A percentile compares a stretch with the other conserved stretches of the same genome.
These are phyloP conservation scores for Calypte anna DNA, from an alignment of 2,113 vertebrate species.

Conservation along the genomic window DNA sequence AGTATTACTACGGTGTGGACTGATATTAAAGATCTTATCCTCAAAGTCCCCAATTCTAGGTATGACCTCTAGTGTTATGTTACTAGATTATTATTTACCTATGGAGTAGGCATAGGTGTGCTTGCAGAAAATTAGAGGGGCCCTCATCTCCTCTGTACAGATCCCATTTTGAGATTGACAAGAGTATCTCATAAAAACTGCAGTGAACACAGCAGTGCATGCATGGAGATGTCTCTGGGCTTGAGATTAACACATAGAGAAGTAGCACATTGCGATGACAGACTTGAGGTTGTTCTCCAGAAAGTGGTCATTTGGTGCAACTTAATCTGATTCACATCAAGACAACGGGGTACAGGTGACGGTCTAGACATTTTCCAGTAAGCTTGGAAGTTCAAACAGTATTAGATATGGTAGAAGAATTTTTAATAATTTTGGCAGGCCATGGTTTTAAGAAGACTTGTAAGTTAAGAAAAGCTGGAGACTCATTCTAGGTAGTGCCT, in stretches of 20 bases:
- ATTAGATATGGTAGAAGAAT: neutral
- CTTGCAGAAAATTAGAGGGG: neutral
- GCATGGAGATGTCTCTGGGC: neutral
- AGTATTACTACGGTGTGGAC: neutral
- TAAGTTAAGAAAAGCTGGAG: neutral
- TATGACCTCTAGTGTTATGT: neutral
- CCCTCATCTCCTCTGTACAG: neutral
- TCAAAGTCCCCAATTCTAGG: neutral
- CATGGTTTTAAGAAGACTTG: neutral
- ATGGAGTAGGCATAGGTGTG: fast-evolving
- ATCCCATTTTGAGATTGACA: neutral
- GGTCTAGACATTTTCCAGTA: neutral
- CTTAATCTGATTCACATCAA: neutral
- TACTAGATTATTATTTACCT: neutral
- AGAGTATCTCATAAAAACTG: neutral
- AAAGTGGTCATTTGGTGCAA: neutral
- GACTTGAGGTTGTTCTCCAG: neutral
- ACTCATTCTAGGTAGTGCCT: neutral
- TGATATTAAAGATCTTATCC: neutral
- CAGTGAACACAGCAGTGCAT: neutral
- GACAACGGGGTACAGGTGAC: fast-evolving
- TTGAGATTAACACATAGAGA: neutral
- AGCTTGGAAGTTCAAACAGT: neutral
- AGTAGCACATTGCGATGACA: neutral
- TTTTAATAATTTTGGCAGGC: neutral